Base-by-base conservation (phyloP, 2,797 vertebrate genomes). In the Pipistrellus pygmaeus region DNA sequence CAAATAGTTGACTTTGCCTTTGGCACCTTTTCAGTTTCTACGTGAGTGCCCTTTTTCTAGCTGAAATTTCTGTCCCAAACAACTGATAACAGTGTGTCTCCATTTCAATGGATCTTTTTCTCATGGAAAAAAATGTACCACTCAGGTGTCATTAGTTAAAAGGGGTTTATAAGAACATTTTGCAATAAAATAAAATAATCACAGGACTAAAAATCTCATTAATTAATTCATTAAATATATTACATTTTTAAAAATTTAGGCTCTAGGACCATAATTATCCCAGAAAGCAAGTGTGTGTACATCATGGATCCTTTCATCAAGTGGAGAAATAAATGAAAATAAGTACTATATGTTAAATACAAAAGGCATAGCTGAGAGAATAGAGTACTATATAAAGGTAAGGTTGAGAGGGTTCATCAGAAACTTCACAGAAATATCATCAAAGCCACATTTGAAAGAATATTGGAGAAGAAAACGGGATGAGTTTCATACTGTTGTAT, bases 121-220 rank as follows among this genome's bases (percentile, higher is more conserved):
- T 92, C 21, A 35, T 75, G 86, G 66, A 66, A 75, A 90, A 88
- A 8, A 68, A 68, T 72, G 21, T 10, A 41, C 3, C 12, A 72
- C 9, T 84, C 23, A 64, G 48, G 4, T 66, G 44, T 68, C 78
- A 38, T 81, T 81, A 32, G 12, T 86, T 77, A 75, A 44, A 77
- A 85, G 81, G 11, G 2, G 14, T 53, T 87, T 84, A 30, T 30
- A 81, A 66, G 15, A 10, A 57, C 12, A 66, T 23, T 46, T 72
- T 76, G 2, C 73, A 81, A 13, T 90, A 76, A 88, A 95, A 62
- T 57, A 30, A 85, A 78, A 90, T 53, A 94, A 84, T 60, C 64
- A 48, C 0, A 25, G 21, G 32, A 17, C 12, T 35, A n/a, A 91
- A 75, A 76, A 35, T 68, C 8, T 93, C 12, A 66, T 86, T 62